Evolutionary conservation across 2,888 invertebrate genomes (phyloP), one percentile per base, ranked within the genome.

Genomic region (Platycheirus albimanus): DNA sequence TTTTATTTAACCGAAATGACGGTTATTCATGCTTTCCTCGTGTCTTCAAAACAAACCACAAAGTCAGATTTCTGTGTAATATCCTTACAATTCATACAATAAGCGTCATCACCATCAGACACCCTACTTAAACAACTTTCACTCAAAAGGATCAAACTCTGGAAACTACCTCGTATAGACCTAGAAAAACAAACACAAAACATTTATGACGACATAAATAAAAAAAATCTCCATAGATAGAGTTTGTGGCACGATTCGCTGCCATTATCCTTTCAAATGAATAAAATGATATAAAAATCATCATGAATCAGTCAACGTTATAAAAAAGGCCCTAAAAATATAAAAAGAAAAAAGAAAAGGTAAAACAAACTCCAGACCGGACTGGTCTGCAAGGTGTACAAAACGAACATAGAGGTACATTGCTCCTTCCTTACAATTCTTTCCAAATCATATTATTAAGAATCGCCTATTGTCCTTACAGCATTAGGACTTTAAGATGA

Each of bases 261-360:
- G 43, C n/a, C 61, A 33, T 76, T 63, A 76, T 81, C 61, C 66
- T 54, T 43, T 5, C 3, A 36, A 56, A 43, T 61, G 30, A 77
- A 81, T 81, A 54, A 81, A 77, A 67, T 77, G 36, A 66, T 77
- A 77, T 77, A 81, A 54, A 80, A 81, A 76, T 71, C 76, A 76
- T 61, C 76, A 71, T 52, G 41, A 64, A 54, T 66, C 77, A 76
- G 30, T 69, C 69, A 69, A 7, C 45, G 64, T 76, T 76, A 80
- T 80, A 80, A 76, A 74, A 74, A 67, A 71, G 71, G 67, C 71
- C 61, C 61, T 43, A 47, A 69, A 66, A 64, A 11, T 38, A n/a
- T 3, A 20, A 5, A 24, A 19, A 58, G 3, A 70, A 4, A 30
- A 63, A 63, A 41, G 20, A 33, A 20, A 66, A 52, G 13, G 11